Evolutionary conservation across 1,140 invertebrate species (phyloP), one percentile per base, ranked within the genome.

Genomic region (Trichoplusia ni): DNA sequence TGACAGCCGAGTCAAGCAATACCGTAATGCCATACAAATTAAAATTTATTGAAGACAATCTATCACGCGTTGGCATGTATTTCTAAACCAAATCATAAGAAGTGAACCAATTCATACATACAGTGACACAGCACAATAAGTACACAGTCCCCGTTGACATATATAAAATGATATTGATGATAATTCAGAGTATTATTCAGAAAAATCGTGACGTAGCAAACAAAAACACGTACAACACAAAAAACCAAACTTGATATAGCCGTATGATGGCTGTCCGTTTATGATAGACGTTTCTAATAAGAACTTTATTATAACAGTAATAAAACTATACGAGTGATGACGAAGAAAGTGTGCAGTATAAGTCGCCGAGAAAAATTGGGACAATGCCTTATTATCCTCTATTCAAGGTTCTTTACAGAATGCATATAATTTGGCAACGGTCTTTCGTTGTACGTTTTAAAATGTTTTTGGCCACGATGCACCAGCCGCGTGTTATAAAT

Each of bases 351-450:
- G 7, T 2, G 8, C 18, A 49, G 16, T 49, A 49, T 49, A 2
- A 49, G 46, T 14, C 13, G 13, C 11, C 0, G 25, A n/a, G 16
- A 33, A 51, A 51, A 51, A 51, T 33, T 51, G 14, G 27, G 29
- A 51, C 14, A 51, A 9, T 21, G 9, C 19, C 47, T 51, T 16
- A 5, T 51, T 21, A 51, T 11, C 4, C 4, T 21, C 29, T 33
- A 47, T 47, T 51, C 29, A 51, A 35, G 33, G 11, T 54, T 5
- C 27, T 51, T 25, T 4, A 27, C 9, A 58, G 23, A 58, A 58
- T 58, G 38, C 53, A 56, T 42, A 31, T 29, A 51, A 61, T 54
- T 67, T 67, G 64, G 58, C 64, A 56, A 18, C 35, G 18, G 19
- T 51, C 35, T 58, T 42, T 59, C 51, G 54, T 56, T 67, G 49